Base-by-base conservation (phyloP, 1,140 invertebrate genomes). In the Melanaphis sacchari region DNA sequence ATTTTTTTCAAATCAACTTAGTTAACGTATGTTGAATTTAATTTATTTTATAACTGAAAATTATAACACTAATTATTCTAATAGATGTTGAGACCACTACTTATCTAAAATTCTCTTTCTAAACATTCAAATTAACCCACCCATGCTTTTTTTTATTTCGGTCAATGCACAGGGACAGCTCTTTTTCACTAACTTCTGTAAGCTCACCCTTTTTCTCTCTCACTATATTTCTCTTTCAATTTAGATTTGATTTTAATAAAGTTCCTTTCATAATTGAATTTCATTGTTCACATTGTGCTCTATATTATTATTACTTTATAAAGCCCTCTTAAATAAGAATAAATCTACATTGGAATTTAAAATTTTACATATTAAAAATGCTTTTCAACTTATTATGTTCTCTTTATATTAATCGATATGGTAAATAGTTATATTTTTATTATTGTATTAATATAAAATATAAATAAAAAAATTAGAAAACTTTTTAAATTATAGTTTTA, bases 91-190 rank as follows among this genome's bases (percentile, higher is more conserved):
- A 88, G 18, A 89, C n/a, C 11, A 90, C 26, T 90, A 24, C 38
- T 90, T 41, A 59, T 90, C 24, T 26, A 15, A 54, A 54, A 40
- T 90, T 59, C 1, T 22, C 15, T 89, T 89, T 52, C 87, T 52
- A 90, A 90, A 90, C 52, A 90, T 90, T 90, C 88, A 90, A 90
- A 90, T 59, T 59, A 59, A 90, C 36, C 24, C 88, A 31, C 46
- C n/a, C 87, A 26, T 52, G 2, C 18, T 36, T 36, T 52, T 52
- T 7, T 52, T 3, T 52, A 24, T n/a, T 43, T 88, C 84, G 84
- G 84, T 88, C 85, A 88, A 18, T 88, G 85, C 41, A 46, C 85
- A 88, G 43, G 5, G 85, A 11, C 2, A 40, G 85, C 41, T 88
- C 15, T 5, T 87, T 46, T 87, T 43, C 41, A 46, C 85, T 22